Evolutionary conservation across 2,888 invertebrate genomes (phyloP).

Genomic region (Unio pictorum): DNA sequence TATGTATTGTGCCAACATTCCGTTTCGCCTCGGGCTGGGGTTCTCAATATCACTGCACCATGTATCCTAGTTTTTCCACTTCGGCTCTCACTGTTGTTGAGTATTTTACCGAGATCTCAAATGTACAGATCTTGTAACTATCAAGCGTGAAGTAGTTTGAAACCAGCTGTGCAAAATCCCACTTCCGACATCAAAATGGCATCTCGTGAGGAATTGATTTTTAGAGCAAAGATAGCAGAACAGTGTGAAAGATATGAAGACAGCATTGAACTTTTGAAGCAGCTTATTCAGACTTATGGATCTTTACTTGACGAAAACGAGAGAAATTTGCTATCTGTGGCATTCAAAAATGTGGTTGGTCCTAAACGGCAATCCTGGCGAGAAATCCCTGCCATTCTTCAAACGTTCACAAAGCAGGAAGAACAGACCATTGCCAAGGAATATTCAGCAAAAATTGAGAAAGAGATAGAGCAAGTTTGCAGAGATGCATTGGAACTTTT

Average conservation of each 20-base stretch:
- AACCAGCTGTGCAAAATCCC: too few relatives aligned
- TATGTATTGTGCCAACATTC: too few relatives aligned
- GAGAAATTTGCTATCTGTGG: conserved; percentile 96
- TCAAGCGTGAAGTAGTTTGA: too few relatives aligned
- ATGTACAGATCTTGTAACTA: too few relatives aligned
- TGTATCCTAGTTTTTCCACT: too few relatives aligned
- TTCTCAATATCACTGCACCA: too few relatives aligned
- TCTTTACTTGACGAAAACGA: conserved; percentile 90
- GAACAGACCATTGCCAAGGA: conserved; percentile 99
- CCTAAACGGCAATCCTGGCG: conserved; percentile 97
- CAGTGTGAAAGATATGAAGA: conserved; percentile 94
- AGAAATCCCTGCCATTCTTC: conserved; percentile 73
- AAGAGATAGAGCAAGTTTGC: conserved; percentile 98
- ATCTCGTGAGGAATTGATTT: too few relatives aligned
- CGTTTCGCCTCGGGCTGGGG: too few relatives aligned
- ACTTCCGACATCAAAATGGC: too few relatives aligned
- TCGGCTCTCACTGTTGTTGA: too few relatives aligned
- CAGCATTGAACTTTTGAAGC: conserved; percentile 72
- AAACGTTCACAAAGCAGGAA: not conserved
- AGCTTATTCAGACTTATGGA: conserved; percentile 88
- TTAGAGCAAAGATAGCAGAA: conserved; percentile 82
- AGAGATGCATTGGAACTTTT: conserved; percentile 98
- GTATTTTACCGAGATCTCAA: too few relatives aligned
- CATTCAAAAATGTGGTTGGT: conserved; percentile 99
- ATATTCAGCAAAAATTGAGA: conserved; percentile 99